Percentiles rank a stretch among this genome's conserved stretches.
These are phyloP conservation scores for Sisor rabdophorus DNA, from an alignment of 2,113 vertebrate species.

Conservation along the genomic window DNA sequence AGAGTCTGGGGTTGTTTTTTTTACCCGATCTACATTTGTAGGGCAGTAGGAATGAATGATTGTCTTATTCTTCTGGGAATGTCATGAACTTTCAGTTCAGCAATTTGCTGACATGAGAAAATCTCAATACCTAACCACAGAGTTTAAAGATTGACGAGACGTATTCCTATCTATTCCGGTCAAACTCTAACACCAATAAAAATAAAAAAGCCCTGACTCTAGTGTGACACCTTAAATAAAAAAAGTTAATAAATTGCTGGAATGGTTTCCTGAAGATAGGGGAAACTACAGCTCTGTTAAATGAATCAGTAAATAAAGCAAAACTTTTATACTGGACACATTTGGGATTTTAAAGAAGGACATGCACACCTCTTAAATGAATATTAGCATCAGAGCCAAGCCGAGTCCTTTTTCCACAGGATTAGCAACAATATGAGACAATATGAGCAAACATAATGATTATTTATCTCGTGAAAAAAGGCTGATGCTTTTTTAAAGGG, in stretches of 20 bases:
- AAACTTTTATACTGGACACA: neutral
- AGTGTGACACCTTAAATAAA: slow-evolving; percentile 44
- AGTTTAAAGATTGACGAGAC: slow-evolving; percentile 67
- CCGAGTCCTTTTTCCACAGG: neutral
- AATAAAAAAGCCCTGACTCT: slow-evolving; percentile 36
- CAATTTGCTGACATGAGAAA: slow-evolving; percentile 50
- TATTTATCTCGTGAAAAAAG: too few species aligned
- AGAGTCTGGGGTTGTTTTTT: too few species aligned
- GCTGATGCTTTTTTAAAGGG: too few species aligned
- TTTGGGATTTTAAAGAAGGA: neutral
- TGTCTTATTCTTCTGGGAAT: neutral
- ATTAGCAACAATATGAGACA: neutral
- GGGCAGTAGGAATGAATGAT: neutral
- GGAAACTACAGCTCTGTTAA: neutral
- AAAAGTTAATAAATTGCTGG: slow-evolving; percentile 55
- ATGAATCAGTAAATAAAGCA: too few species aligned
- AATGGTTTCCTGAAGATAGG: neutral
- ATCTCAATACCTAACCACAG: slow-evolving; percentile 49
- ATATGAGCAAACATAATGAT: neutral
- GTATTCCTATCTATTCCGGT: slow-evolving; percentile 41
- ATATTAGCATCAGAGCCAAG: neutral
- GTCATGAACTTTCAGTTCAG: slow-evolving; percentile 8
- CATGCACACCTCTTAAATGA: neutral
- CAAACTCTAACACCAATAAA: slow-evolving; percentile 61
- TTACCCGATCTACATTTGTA: neutral